phyloP scores from a whole-genome alignment of 2,113 vertebrate genomes.

The Pontoporia blainvillei region DNA sequence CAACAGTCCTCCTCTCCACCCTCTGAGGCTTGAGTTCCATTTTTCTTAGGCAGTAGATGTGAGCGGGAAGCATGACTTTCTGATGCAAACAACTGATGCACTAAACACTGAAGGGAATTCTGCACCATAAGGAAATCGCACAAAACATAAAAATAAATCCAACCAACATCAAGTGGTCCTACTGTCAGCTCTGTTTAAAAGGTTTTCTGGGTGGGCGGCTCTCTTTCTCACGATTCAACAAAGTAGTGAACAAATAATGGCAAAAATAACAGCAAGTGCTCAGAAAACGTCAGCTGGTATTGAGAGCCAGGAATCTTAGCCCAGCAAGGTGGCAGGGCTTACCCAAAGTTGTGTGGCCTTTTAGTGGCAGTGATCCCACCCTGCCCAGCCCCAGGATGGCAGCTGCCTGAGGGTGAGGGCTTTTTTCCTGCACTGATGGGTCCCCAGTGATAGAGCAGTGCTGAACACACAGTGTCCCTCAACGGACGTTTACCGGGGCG shows the following conservation, averaged over 20 bases:
- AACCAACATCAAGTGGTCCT: accelerated
- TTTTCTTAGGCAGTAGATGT: neutral
- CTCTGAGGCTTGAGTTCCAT: neutral
- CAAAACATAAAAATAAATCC: neutral
- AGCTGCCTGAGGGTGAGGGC: neutral
- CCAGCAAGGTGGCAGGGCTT: accelerated
- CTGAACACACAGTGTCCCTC: too few species aligned
- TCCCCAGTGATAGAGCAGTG: neutral
- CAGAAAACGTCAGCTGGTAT: accelerated
- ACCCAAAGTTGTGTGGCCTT: neutral
- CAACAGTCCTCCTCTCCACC: neutral
- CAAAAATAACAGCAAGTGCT: accelerated
- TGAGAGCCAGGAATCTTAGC: neutral
- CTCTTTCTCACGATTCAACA: neutral
- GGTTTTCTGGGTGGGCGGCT: neutral
- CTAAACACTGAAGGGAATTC: neutral
- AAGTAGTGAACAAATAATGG: neutral
- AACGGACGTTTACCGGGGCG: accelerated
- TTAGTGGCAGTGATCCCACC: accelerated
- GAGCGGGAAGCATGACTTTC: neutral
- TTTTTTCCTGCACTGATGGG: accelerated
- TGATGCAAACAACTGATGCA: accelerated
- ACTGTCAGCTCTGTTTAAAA: too few species aligned
- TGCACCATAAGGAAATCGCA: accelerated
- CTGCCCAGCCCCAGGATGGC: neutral